Conservation (phyloP, 1,140 invertebrate species). For the Drusus annulatus region DNA sequence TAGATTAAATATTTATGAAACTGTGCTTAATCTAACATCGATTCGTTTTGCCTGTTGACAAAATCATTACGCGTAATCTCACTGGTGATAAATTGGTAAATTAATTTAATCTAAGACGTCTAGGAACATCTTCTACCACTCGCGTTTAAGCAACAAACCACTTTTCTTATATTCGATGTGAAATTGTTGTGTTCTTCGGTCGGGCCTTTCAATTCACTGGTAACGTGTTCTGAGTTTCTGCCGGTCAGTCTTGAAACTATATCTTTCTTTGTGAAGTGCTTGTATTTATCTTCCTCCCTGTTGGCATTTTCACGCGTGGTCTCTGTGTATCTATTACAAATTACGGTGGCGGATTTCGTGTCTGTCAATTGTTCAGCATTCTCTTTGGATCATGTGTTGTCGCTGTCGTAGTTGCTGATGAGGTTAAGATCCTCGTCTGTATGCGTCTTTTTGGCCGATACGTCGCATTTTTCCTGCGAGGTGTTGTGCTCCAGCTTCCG, state of each 20-base stretch:
- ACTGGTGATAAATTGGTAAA: slow-evolving; percentile 17
- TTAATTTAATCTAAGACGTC: slow-evolving; percentile 10
- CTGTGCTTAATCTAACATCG: slow-evolving; percentile 21
- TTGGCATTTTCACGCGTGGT: slow-evolving; percentile 10
- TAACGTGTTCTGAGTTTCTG: slow-evolving; percentile 41
- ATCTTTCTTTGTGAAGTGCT: slow-evolving; percentile 48
- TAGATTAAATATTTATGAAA: neutral
- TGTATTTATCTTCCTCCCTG: slow-evolving; percentile 23
- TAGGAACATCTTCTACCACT: slow-evolving; percentile 55
- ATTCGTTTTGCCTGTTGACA: neutral
- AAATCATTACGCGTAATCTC: slow-evolving; percentile 13
- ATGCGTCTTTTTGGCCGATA: slow-evolving; percentile 62
- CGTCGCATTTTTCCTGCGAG: slow-evolving; percentile 64
- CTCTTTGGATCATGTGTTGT: slow-evolving; percentile 71
- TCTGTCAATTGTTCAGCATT: slow-evolving; percentile 53
- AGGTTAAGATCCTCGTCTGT: slow-evolving; percentile 67
- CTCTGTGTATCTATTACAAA: slow-evolving; percentile 63
- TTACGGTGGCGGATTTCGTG: slow-evolving; percentile 51
- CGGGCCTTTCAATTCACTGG: slow-evolving; percentile 34
- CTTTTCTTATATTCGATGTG: slow-evolving; percentile 59
- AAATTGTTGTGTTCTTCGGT: slow-evolving; percentile 54
- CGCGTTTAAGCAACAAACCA: slow-evolving; percentile 56
- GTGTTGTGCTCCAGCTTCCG: slow-evolving; percentile 62
- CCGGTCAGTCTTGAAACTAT: slow-evolving; percentile 44
- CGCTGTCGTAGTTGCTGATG: slow-evolving; percentile 68